Percentiles rank a stretch among this genome's conserved stretches.
phyloP scores from a whole-genome alignment of 2,888 invertebrate genomes.

The Pollenia labialis region DNA sequence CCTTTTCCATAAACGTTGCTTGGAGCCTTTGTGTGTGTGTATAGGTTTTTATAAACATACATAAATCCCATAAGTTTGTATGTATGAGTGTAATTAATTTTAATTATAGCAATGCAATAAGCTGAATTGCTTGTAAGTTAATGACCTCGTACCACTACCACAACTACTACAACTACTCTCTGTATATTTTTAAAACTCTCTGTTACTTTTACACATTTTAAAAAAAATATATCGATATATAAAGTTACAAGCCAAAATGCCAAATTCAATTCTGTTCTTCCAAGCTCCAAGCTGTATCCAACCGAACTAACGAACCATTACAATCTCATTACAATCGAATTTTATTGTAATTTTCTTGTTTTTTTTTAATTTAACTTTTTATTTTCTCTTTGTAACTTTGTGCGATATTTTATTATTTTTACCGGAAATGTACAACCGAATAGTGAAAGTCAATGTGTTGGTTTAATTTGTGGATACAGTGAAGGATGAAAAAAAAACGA shows the following conservation, averaged over 20 bases:
- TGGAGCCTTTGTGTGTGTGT: not conserved
- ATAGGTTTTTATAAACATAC: slow-evolving; percentile 37
- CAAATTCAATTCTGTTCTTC: slow-evolving; percentile 33
- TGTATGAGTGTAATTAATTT: slow-evolving; percentile 81
- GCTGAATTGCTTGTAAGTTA: slow-evolving; percentile 75
- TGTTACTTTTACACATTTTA: not conserved
- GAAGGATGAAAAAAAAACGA: not conserved
- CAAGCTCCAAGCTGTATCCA: slow-evolving; percentile 8
- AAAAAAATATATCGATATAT: slow-evolving; percentile 9
- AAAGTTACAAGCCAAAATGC: slow-evolving; percentile 13
- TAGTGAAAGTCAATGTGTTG: slow-evolving; percentile 63
- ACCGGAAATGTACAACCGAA: slow-evolving; percentile 47
- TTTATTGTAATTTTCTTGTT: slow-evolving; percentile 68
- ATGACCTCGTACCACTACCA: slow-evolving; percentile 61
- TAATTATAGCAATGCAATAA: slow-evolving; percentile 79
- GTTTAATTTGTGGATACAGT: slow-evolving; percentile 38
- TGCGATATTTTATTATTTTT: slow-evolving; percentile 27
- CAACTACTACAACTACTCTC: slow-evolving; percentile 7
- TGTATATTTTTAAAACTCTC: not conserved
- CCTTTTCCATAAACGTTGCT: no score
- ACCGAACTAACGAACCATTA: slow-evolving; percentile 49
- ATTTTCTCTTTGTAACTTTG: slow-evolving; percentile 34
- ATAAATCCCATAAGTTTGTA: slow-evolving; percentile 76
- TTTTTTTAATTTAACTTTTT: slow-evolving; percentile 33
- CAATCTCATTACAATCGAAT: slow-evolving; percentile 73